A percentile compares a stretch with the other conserved stretches of the same genome.
These are phyloP conservation scores for Alsophila aescularia DNA, from an alignment of 2,888 invertebrate genomes.

Conservation along the genomic window DNA sequence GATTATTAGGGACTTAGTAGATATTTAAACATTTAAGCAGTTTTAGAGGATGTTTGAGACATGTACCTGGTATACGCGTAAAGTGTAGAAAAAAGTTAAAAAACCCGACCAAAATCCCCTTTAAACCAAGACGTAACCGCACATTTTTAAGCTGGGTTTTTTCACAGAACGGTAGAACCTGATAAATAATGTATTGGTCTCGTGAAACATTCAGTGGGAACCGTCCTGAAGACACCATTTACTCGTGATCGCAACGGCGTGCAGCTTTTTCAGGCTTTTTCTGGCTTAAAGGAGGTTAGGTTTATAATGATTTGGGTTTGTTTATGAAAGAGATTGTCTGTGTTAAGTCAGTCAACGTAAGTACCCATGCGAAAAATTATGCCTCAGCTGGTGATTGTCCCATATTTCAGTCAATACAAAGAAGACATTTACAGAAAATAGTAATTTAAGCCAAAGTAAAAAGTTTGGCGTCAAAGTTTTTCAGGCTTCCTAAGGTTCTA, in stretches of 20 bases:
- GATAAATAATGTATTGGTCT: conserved; percentile 34
- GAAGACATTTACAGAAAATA: too few relatives aligned
- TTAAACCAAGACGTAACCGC: conserved; percentile 2
- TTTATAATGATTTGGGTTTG: conserved; percentile 18
- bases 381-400: too few relatives aligned
- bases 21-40: too few relatives aligned
- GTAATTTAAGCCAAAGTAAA: too few relatives aligned
- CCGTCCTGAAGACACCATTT: conserved; percentile 21
- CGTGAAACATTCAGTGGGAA: conserved; percentile 34
- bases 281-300: background rate
- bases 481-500: too few relatives aligned
- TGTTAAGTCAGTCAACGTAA: background rate
- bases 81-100: too few relatives aligned
- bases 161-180: conserved; percentile 20
- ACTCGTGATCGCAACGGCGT: conserved; percentile 14
- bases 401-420: too few relatives aligned
- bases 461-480: too few relatives aligned
- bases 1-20: too few relatives aligned
- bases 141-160: conserved; percentile 8
- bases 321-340: background rate
- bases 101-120: background rate
- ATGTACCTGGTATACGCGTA: too few relatives aligned
- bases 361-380: too few relatives aligned
- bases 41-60: too few relatives aligned
- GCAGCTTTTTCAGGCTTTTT: conserved; percentile 20